A percentile compares a stretch with the other conserved stretches of the same genome.
phyloP scores from a whole-genome alignment of 2,113 vertebrate genomes.

The Hypocryptadius cinnamomeus region DNA sequence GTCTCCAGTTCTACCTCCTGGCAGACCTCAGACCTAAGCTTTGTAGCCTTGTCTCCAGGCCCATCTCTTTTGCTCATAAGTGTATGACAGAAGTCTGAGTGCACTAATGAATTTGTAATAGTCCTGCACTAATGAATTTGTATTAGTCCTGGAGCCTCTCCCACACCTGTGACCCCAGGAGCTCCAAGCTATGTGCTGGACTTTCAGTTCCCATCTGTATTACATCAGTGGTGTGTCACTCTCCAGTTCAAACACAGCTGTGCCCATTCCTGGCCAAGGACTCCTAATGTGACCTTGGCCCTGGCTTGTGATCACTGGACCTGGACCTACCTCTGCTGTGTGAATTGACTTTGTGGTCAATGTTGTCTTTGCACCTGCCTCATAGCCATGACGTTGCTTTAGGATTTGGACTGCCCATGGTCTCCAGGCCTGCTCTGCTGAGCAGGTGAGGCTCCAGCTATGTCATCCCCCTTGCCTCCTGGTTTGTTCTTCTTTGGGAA shows the following conservation, averaged over 20 bases:
- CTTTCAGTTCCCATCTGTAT: not conserved
- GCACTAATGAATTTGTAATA: not conserved
- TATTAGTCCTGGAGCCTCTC: not conserved
- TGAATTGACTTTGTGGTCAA: not conserved
- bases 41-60: not conserved
- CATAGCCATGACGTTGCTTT: not conserved
- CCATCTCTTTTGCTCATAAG: not conserved
- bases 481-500: not conserved
- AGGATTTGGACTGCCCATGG: not conserved
- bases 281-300: not conserved
- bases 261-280: not conserved
- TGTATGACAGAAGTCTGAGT: not conserved
- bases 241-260: slow-evolving; percentile 23
- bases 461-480: not conserved
- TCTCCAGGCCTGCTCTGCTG: not conserved
- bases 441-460: not conserved
- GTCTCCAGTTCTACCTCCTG: not conserved
- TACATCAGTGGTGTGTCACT: not conserved
- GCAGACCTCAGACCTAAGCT: not conserved
- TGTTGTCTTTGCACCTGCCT: not conserved
- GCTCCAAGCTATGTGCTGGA: not conserved
- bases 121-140: not conserved
- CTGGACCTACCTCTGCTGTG: not conserved
- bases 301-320: not conserved
- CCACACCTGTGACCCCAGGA: not conserved